Base-by-base conservation (phyloP, 2,113 vertebrate species). In the Willisornis vidua region DNA sequence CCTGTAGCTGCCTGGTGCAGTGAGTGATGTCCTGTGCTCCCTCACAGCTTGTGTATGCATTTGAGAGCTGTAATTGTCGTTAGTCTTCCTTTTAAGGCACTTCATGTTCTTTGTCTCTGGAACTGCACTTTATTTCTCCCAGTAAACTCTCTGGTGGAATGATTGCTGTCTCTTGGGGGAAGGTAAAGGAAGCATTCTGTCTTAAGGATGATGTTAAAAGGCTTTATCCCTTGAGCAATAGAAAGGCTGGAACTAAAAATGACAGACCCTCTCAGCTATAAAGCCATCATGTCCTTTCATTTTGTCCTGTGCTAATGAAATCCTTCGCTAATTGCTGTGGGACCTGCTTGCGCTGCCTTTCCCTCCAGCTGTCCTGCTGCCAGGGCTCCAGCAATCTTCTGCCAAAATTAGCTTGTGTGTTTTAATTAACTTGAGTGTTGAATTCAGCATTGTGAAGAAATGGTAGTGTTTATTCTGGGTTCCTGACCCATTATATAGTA, bases 1-100 rank as follows among this genome's bases (percentile, higher is more conserved):
- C 3, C 1, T 0, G 0, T 29, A 20, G 71, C 19, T 81, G 46
- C 9, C 18, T 81, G 37, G 3, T 31, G n/a, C 10, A 13, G 17
- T 25, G 28, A 39, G 39, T 4, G 6, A 18, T 62, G 52, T 77
- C 57, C 89, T 3, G 6, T 48, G 35, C 39, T 92, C 45, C 48
- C 20, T 74, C 52, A 16, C 55, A 46, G 57, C 76, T 91, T 87
- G 37, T 22, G 28, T 68, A 29, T 2, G 2, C 71, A 14, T 73
- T 65, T 77, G 75, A 68, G 65, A 24, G 43, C 22, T 58, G 59
- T 35, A 7, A 85, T 73, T 94, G 74, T 59, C 89, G 61, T 90
- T 61, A 57, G n/a, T n/a, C 63, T 78, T 96, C 54, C 57, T 23
- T 43, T 54, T 52, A 28, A 70, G 41, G 82, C 19, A 90, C 74